These are phyloP conservation scores for Sinosuthora webbiana DNA, from an alignment of 2,113 vertebrate species.

Conservation along the genomic window DNA sequence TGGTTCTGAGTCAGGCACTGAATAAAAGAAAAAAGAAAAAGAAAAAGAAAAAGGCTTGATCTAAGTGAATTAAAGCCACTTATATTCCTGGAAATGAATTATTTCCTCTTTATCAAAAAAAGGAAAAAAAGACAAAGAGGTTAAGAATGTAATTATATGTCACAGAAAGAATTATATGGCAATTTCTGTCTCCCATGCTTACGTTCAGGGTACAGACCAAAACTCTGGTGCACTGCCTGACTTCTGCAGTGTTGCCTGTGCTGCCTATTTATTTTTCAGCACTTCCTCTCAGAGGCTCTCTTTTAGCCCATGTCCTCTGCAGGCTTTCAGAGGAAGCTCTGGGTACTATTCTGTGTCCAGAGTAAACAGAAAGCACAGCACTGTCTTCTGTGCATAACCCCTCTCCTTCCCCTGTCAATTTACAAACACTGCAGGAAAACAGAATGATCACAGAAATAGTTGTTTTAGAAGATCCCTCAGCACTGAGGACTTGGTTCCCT, in stretches of 20 bases:
- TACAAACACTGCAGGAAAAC: not conserved
- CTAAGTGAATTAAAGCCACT: constrained; percentile 27
- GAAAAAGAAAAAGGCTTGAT: not conserved
- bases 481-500: not conserved
- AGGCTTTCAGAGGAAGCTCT: constrained; percentile 39
- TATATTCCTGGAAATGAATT: constrained; percentile 51
- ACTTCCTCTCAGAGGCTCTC: constrained; percentile 39
- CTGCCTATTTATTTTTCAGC: constrained; percentile 26
- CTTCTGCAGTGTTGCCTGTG: not conserved
- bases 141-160: constrained; percentile 25
- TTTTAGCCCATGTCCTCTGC: constrained; percentile 1
- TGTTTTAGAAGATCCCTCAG: not conserved
- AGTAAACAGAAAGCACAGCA: constrained; percentile 14
- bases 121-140: not conserved
- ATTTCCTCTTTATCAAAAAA: constrained; percentile 37
- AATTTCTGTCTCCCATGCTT: not conserved
- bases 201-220: not conserved
- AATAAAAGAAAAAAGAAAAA: not conserved
- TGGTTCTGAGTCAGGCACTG: constrained; percentile 37
- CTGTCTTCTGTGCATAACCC: not conserved
- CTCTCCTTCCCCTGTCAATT: not conserved
- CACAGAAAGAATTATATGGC: not conserved
- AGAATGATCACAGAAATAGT: not conserved
- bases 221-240: not conserved
- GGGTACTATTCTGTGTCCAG: constrained; percentile 4